A percentile compares a stretch with the other conserved stretches of the same genome.
phyloP scores from a whole-genome alignment of 37 sponge, comb jelly and placozoan genomes.

The Axinella damicornis region DNA sequence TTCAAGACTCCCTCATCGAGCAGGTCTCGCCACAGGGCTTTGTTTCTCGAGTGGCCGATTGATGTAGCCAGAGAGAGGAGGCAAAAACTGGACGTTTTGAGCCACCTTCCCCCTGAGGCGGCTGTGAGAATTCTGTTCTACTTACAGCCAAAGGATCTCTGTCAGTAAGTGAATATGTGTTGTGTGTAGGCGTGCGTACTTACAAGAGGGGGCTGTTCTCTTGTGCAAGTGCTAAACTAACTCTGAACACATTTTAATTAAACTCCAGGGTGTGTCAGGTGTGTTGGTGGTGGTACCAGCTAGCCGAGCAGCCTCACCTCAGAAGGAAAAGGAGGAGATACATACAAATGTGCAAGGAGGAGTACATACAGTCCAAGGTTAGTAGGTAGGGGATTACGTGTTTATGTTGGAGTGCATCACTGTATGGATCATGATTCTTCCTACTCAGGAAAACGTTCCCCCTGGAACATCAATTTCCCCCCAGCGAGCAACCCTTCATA shows the following conservation, averaged over 20 bases:
- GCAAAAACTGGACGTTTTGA: slow-evolving; percentile 31
- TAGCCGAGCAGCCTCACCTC: slow-evolving; percentile 18
- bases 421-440: too few species aligned
- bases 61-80: too few species aligned
- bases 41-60: not conserved
- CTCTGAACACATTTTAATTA: too few species aligned
- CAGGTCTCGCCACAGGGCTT: not conserved
- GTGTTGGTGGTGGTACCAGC: slow-evolving; percentile 30
- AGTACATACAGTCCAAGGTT: slow-evolving; percentile 46
- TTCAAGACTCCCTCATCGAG: not conserved
- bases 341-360: slow-evolving; percentile 1
- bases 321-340: slow-evolving; percentile 11
- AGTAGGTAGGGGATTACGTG: not conserved
- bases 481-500: not conserved
- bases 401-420: too few species aligned
- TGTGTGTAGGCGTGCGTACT: too few species aligned
- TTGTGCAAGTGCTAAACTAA: too few species aligned
- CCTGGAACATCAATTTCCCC: not conserved
- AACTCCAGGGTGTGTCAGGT: slow-evolving; percentile 56
- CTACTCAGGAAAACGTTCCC: too few species aligned
- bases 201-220: too few species aligned
- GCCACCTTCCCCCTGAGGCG: slow-evolving; percentile 41
- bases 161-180: slow-evolving; percentile 49
- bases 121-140: slow-evolving; percentile 26
- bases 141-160: slow-evolving; percentile 44